Evolutionary conservation across 2,797 vertebrate genomes (phyloP), one percentile per base, ranked within the genome.

Genomic region (Syngnathus acus): DNA sequence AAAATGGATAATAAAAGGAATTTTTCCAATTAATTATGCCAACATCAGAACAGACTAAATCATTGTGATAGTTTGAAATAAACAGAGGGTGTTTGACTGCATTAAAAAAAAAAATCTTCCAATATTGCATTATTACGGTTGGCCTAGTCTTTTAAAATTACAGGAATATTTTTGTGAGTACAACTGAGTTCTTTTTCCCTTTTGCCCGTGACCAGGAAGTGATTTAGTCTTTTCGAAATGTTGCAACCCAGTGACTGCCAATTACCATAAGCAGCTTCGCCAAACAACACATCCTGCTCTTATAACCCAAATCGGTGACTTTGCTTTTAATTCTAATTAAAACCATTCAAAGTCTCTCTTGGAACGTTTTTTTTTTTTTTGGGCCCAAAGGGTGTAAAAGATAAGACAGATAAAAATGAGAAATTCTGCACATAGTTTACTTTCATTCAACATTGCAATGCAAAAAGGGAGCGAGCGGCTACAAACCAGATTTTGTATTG

Each of bases 401-500:
- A 38, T 37, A 58, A 58, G 32, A 38, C 16, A 32, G 32, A 38
- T 58, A 59, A 69, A 80, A 80, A 74, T 83, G 81, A 83, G 79
- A 86, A 89, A 86, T 82, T 74, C 85, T 82, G 82, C 81, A 81
- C 67, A 65, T 84, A 43, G 65, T 87, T 89, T 85, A 85, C 87
- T 80, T 69, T 86, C 84, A 86, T 86, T 88, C 73, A 78, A 85
- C 85, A 89, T 85, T 19, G 85, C 84, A 75, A 87, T 89, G 88
- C 89, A 88, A 58, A 58, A 58, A 37, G 26, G 71, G 75, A 86
- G 60, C 60, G 42, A 62, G 60, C 78, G 80, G 87, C 82, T 85
- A 86, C 87, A 82, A 88, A 89, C 85, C 88, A 87, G 82, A 89
- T 75, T 82, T 32, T 81, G 75, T 79, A 76, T 69, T 70, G 77